Evolutionary conservation across 2,797 vertebrate species (phyloP).

Genomic region (Gallirallus australis): DNA sequence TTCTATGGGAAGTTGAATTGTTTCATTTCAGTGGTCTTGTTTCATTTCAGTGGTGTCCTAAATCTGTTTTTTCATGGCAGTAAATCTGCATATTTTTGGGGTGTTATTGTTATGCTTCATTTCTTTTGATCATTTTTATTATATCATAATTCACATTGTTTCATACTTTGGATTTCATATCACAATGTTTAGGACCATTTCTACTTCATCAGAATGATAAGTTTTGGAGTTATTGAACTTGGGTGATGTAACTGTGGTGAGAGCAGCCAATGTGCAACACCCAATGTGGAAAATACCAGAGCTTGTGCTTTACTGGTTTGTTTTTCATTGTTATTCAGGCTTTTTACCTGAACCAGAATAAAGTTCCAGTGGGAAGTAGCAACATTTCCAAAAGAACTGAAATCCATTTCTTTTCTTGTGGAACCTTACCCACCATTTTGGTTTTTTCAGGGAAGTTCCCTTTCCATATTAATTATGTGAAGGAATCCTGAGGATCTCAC

Average conservation of each 20-base stretch:
- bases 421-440: neutral
- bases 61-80: neutral
- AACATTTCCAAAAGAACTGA: neutral
- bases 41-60: neutral
- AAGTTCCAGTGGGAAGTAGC: neutral
- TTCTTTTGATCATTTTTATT: conserved; percentile 26
- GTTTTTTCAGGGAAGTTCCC: neutral
- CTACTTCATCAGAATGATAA: neutral
- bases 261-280: neutral
- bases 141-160: neutral
- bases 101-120: neutral
- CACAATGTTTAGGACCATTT: neutral
- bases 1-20: neutral
- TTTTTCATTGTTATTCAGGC: neutral
- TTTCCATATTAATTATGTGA: neutral
- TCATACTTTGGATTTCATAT: neutral
- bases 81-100: neutral
- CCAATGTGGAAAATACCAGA: neutral
- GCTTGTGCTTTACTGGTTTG: neutral
- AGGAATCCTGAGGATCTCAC: neutral
- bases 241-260: neutral
- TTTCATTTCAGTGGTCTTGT: neutral
- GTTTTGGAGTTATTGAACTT: neutral
- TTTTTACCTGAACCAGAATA: neutral
- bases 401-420: neutral